Conservation (phyloP, 2,797 vertebrate species). For the Coreius guichenoti region DNA sequence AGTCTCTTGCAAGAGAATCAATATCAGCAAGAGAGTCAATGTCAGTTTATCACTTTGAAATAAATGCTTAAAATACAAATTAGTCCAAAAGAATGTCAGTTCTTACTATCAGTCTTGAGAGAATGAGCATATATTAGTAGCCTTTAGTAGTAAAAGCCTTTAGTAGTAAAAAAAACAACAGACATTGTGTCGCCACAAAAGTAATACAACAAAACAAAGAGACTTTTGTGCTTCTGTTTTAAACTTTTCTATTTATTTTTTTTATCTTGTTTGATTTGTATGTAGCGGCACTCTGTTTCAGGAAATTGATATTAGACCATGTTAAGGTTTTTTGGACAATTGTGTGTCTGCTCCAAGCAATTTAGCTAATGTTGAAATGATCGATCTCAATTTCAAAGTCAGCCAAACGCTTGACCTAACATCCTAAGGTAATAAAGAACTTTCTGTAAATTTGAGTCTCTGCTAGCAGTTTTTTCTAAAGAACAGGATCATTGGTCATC, state of each 20-base stretch:
- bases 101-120: background rate
- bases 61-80: slow-evolving; percentile 6
- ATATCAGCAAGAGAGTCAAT: background rate
- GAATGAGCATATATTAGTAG: slow-evolving; percentile 4
- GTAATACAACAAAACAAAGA: background rate
- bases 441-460: background rate
- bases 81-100: background rate
- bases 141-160: background rate
- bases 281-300: background rate
- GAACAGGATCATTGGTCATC: background rate
- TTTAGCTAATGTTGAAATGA: slow-evolving; percentile 15
- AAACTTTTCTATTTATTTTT: background rate
- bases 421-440: background rate
- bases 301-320: background rate
- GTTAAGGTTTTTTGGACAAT: background rate
- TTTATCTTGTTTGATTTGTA: background rate
- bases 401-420: slow-evolving; percentile 21
- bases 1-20: background rate
- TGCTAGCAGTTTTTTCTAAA: background rate
- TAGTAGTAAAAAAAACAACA: background rate
- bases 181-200: background rate
- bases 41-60: background rate
- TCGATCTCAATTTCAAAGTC: slow-evolving; percentile 16
- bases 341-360: background rate
- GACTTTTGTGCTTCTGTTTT: background rate